Base-by-base conservation (phyloP, 2,888 invertebrate genomes). In the Periphyllus acericola region DNA sequence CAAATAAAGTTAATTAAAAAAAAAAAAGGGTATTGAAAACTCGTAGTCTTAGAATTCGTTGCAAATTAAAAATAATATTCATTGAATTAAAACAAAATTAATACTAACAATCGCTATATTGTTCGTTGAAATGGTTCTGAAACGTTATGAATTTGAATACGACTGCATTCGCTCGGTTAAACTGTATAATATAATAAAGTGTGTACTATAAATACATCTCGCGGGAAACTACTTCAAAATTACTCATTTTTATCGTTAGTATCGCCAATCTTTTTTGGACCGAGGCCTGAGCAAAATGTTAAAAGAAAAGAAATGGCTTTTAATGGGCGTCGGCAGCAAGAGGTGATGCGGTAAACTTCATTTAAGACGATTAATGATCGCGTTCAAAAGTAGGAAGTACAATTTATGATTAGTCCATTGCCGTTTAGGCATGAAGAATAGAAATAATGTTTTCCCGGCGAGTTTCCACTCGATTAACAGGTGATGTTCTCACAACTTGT, bases 331-430 rank as follows among this genome's bases (percentile, higher is more conserved):
- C 29, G 46, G 46, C 8, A 32, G n/a, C 52, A 55, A 71, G 34
- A 32, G 46, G 82, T 71, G 82, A 71, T 71, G 71, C 52, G 36
- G 55, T 52, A 83, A 71, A 74, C 72, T 74, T 83, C 55, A 55
- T 72, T n/a, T 72, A 55, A 83, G 34, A 83, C 83, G 72, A 83
- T 83, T 83, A 83, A 83, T 83, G 72, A 72, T 36, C 17, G n/a
- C 19, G 34, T 83, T 74, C n/a, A 52, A 74, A 55, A 71, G 34
- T 83, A 9, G n/a, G 46, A 34, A 83, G n/a, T 72, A 83, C 72
- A 74, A 83, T 83, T 83, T 83, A 72, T 52, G 72, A 81, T 68
- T 81, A 81, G 81, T 71, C 46, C 29, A 25, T 46, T 32, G 32
- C 29, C 46, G 14, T 32, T 71, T 60, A n/a, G 46, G 46, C 32